phyloP scores from a whole-genome alignment of 2,797 vertebrate species.

The Mormyrops boulengeri region DNA sequence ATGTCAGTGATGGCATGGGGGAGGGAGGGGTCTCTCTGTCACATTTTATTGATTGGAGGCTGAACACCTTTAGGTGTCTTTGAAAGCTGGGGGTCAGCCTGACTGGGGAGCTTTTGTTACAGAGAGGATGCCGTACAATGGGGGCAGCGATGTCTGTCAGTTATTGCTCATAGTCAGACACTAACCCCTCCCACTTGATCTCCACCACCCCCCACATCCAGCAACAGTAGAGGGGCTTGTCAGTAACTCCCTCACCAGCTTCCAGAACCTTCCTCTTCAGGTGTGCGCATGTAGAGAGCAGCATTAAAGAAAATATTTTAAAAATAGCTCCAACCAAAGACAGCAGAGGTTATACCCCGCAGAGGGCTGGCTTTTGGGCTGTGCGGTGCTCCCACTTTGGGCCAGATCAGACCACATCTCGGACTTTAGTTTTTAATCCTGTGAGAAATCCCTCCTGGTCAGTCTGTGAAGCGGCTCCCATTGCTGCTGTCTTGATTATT shows the following conservation, averaged over 20 bases:
- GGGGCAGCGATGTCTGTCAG: background rate
- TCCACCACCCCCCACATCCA: background rate
- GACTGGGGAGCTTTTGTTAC: background rate
- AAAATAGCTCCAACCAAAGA: background rate
- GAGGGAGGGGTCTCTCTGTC: background rate
- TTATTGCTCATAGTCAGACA: background rate
- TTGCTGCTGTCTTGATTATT: background rate
- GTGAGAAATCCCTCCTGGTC: background rate
- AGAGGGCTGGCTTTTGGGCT: background rate
- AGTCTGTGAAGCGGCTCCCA: background rate
- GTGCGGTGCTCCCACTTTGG: background rate
- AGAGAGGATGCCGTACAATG: background rate
- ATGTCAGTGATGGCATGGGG: slow-evolving; percentile 19
- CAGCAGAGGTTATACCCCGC: background rate
- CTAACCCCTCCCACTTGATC: background rate
- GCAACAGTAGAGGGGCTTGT: background rate
- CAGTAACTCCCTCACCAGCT: background rate
- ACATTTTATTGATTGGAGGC: slow-evolving; percentile 10
- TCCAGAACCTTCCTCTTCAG: background rate
- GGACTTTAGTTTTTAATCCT: background rate
- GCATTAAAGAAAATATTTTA: background rate
- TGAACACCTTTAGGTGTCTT: background rate
- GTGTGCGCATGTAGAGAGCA: background rate
- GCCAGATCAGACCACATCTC: background rate
- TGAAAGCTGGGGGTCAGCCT: background rate